Base-by-base conservation (phyloP, 2,888 invertebrate species). In the Epirrhoe tristata region DNA sequence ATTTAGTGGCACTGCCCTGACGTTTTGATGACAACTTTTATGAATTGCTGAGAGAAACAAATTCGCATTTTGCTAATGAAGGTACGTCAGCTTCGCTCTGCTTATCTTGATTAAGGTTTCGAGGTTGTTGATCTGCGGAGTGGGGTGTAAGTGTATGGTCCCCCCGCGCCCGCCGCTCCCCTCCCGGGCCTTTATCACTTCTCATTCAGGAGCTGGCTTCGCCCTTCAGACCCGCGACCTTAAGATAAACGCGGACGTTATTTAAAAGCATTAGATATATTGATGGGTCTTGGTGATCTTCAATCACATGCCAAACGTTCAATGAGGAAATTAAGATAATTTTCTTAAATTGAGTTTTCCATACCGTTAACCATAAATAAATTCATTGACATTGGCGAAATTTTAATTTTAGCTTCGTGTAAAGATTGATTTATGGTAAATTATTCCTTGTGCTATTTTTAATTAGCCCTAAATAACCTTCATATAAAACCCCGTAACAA, bases 51-150 rank as follows among this genome's bases (percentile, higher is more conserved):
- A 66, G 66, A 65, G 43, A 70, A 70, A 36, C 52, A 39, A 74
- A 74, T 69, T 71, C 69, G 71, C 74, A 79, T 80, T 82, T 80
- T 80, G 73, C 80, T 86, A 84, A 83, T 80, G 63, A 80, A 75
- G 81, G 82, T 78, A 77, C 80, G 84, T 82, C 81, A 81, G 50
- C n/a, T 46, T 14, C n/a, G 79, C 77, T 81, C 80, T 77, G 83
- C 82, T 87, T 86, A 88, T 90, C 89, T 88, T 87, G 85, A 89
- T 89, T 85, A 88, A 84, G 84, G 79, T 86, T 88, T 88, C 79
- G 84, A 88, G 90, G 89, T 90, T 90, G 91, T 90, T 90, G 91
- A 86, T 90, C 91, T 84, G 83, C 76, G 79, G 81, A 84, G 86
- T 81, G 81, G 85, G 84, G 83, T 78, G 81, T 78, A 74, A 80